Conservation (phyloP, 2,797 vertebrate genomes). For the Spinus olivaceus region DNA sequence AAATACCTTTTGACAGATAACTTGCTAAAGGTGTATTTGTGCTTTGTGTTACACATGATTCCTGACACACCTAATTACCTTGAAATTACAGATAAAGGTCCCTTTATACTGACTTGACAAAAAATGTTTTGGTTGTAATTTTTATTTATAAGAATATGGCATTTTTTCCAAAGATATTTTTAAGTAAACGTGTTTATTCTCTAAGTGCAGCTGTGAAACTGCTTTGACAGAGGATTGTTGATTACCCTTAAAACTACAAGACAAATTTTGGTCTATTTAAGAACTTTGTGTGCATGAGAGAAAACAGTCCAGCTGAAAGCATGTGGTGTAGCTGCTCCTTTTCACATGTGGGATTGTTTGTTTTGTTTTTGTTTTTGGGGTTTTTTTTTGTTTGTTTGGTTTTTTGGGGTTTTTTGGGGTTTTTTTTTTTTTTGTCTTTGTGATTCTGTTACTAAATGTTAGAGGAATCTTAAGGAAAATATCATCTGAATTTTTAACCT, state of each 20-base stretch:
- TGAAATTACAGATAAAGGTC: not conserved
- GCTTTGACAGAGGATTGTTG: not conserved
- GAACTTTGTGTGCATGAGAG: not conserved
- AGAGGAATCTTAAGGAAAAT: conserved; percentile 25
- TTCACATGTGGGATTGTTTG: not conserved
- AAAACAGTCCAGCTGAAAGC: not conserved
- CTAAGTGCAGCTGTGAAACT: not conserved
- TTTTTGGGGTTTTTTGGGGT: not conserved
- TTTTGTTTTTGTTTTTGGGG: no score
- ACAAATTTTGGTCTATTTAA: not conserved
- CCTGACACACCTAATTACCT: not conserved
- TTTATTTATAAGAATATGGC: not conserved
- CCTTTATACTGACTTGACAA: not conserved
- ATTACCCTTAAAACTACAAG: not conserved
- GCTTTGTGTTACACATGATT: not conserved
- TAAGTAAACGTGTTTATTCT: not conserved
- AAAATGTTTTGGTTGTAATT: not conserved
- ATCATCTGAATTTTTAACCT: conserved; percentile 59
- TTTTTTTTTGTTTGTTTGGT: not conserved
- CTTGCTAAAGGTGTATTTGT: not conserved
- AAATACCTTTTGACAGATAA: not conserved
- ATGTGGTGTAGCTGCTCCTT: not conserved
- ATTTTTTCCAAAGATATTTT: not conserved
- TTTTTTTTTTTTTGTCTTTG: not conserved
- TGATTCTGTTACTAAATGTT: conserved; percentile 34